Evolutionary conservation across 2,797 vertebrate species (phyloP).

Genomic region (Sylvilagus floridanus): DNA sequence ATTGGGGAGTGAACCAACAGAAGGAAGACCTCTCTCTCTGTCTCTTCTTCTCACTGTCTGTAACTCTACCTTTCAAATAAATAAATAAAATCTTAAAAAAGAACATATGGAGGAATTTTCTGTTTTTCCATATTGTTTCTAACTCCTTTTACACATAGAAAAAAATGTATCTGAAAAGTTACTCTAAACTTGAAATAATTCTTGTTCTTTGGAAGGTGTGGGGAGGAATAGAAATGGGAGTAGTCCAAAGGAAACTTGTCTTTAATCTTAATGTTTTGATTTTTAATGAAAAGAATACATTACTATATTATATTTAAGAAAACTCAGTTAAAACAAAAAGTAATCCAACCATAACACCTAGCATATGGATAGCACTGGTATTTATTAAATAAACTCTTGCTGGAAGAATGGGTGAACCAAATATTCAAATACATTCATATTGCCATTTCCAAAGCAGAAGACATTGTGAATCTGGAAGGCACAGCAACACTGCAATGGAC

Average conservation of each 20-base stretch:
- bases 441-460: not conserved
- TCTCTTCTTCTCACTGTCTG: no score
- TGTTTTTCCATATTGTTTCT: not conserved
- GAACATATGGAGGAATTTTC: not conserved
- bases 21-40: no score
- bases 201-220: not conserved
- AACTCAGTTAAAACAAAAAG: not conserved
- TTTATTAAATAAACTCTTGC: not conserved
- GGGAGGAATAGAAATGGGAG: not conserved
- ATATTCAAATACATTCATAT: not conserved
- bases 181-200: slow-evolving; percentile 36
- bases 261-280: not conserved
- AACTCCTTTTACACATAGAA: not conserved
- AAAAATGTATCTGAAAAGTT: not conserved
- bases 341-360: not conserved
- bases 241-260: not conserved
- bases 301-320: not conserved
- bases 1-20: no score
- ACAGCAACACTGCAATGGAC: not conserved
- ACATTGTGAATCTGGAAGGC: not conserved
- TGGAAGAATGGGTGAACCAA: not conserved
- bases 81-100: not conserved
- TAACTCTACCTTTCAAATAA: no score
- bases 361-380: not conserved
- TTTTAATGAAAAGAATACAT: slow-evolving; percentile 5